Conservation (phyloP, 2,888 invertebrate genomes). For the Eupithecia inturbata region DNA sequence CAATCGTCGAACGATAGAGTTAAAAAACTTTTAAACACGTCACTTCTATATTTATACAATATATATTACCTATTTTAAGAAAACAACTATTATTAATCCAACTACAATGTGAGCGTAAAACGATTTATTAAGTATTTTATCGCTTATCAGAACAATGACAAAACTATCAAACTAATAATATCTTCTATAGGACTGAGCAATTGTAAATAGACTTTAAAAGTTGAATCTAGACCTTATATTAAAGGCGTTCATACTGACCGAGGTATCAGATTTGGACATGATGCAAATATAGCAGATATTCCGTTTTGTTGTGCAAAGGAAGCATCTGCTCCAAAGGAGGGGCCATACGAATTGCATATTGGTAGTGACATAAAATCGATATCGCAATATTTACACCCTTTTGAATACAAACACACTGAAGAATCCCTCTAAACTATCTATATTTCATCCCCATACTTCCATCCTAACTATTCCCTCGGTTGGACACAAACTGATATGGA, state of each 20-base stretch:
- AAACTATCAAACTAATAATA: too few species aligned
- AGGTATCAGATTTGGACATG: neutral
- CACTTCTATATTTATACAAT: too few species aligned
- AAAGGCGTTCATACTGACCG: neutral
- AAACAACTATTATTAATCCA: too few species aligned
- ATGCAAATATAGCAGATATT: neutral
- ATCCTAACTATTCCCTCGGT: conserved; percentile 62
- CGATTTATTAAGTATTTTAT: too few species aligned
- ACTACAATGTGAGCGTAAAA: too few species aligned
- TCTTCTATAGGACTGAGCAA: too few species aligned
- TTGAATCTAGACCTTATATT: neutral
- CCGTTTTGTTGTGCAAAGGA: conserved; percentile 18
- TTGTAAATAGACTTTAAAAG: too few species aligned
- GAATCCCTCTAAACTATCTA: conserved; percentile 39
- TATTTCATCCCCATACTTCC: conserved; percentile 35
- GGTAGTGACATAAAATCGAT: conserved; percentile 50
- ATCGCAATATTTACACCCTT: conserved; percentile 46
- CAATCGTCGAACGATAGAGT: too few species aligned
- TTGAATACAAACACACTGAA: conserved; percentile 44
- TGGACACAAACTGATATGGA: conserved; percentile 72
- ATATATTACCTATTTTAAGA: too few species aligned
- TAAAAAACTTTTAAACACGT: too few species aligned
- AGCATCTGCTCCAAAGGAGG: conserved; percentile 28
- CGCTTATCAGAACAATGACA: too few species aligned
- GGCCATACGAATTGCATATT: conserved; percentile 49